These are phyloP conservation scores for Iselma pallidipennis DNA, from an alignment of 2,888 invertebrate genomes.

Conservation along the genomic window DNA sequence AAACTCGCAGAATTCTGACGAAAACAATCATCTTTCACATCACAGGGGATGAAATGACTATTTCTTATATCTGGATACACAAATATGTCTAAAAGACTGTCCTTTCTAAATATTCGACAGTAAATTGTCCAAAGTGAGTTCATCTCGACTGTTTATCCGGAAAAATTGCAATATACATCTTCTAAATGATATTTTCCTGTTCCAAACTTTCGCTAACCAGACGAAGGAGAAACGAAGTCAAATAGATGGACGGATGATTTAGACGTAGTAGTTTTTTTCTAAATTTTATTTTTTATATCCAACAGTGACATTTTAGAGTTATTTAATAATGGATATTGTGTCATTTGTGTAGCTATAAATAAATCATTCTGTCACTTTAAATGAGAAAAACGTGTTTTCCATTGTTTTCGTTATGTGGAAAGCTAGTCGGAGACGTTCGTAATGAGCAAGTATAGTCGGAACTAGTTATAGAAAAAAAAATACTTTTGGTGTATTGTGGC, in stretches of 20 bases:
- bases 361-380: conserved; percentile 36
- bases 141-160: neutral
- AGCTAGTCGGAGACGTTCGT: conserved; percentile 27
- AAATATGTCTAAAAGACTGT: neutral
- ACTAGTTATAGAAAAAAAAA: neutral
- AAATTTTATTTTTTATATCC: neutral
- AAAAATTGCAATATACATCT: neutral
- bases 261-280: neutral
- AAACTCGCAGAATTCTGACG: too few relatives aligned
- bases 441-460: conserved; percentile 7
- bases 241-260: neutral
- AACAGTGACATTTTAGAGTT: conserved; percentile 10
- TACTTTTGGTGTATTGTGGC: conserved; percentile 30
- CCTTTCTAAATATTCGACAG: neutral
- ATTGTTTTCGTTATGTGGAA: conserved; percentile 33
- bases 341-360: conserved; percentile 17
- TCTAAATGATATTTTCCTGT: neutral
- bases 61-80: neutral
- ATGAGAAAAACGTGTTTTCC: conserved; percentile 37
- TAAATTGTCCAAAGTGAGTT: neutral
- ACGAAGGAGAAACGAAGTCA: neutral
- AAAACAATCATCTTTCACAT: neutral
- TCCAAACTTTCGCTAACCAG: neutral
- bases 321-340: conserved; percentile 23
- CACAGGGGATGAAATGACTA: neutral